Evolutionary conservation across 2,888 invertebrate species (phyloP).

Genomic region (Drosophila pegasa): DNA sequence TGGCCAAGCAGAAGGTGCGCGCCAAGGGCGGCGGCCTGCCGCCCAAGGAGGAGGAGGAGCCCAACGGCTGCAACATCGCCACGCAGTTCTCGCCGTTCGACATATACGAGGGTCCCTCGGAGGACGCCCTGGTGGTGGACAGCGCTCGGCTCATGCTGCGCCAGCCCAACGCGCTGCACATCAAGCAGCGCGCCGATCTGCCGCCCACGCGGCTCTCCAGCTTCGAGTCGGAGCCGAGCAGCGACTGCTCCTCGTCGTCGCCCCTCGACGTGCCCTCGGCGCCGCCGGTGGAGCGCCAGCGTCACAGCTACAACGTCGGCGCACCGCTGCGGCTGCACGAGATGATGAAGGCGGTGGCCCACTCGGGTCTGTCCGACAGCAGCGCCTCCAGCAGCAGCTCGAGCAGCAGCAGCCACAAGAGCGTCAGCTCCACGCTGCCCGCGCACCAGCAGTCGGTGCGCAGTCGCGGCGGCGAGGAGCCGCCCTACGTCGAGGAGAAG

Average conservation of each 20-base stretch:
- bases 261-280: conserved; percentile 27
- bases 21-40: conserved; percentile 52
- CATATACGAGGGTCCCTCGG: conserved; percentile 64
- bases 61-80: neutral
- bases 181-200: conserved; percentile 33
- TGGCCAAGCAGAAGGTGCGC: conserved; percentile 22
- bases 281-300: conserved; percentile 6
- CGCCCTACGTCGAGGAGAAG: conserved; percentile 2
- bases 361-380: conserved; percentile 39
- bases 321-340: conserved; percentile 27
- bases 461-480: conserved; percentile 37
- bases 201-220: conserved; percentile 20
- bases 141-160: conserved; percentile 45
- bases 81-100: conserved; percentile 62
- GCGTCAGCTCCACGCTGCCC: conserved; percentile 22
- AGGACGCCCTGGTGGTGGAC: conserved; percentile 54
- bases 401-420: conserved; percentile 32
- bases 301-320: neutral
- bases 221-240: conserved; percentile 40
- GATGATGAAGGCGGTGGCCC: conserved; percentile 42
- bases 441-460: conserved; percentile 19
- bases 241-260: conserved; percentile 30
- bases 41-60: neutral
- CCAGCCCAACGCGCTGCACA: conserved; percentile 38
- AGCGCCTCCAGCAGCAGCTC: conserved; percentile 46